These are phyloP conservation scores for Ctenochaetus hawaiiensis DNA, from an alignment of 2,797 vertebrate species.

Conservation along the genomic window DNA sequence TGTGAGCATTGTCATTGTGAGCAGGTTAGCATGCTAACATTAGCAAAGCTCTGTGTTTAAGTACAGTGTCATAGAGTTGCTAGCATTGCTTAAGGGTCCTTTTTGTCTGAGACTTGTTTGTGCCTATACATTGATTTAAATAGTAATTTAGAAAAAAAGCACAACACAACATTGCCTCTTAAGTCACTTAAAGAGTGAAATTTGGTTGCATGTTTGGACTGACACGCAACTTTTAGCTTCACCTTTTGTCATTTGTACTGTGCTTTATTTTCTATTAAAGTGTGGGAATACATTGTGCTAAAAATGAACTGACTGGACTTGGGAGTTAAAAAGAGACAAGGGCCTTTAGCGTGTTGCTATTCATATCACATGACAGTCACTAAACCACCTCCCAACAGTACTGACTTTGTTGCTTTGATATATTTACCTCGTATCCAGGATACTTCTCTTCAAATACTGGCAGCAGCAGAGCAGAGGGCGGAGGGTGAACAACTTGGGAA, in stretches of 20 bases:
- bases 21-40: neutral
- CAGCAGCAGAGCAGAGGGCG: conserved; percentile 49
- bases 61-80: neutral
- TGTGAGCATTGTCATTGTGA: neutral
- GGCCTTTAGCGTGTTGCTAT: conserved; percentile 27
- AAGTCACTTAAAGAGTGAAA: neutral
- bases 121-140: neutral
- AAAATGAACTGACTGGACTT: neutral
- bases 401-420: conserved; percentile 64
- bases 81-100: neutral
- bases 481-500: conserved; percentile 40
- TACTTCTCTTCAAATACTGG: conserved; percentile 60
- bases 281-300: conserved; percentile 1
- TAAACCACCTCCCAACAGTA: conserved; percentile 39
- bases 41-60: neutral
- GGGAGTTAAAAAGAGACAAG: conserved; percentile 10
- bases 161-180: neutral
- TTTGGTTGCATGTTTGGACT: neutral
- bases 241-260: neutral
- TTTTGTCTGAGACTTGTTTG: neutral
- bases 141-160: neutral
- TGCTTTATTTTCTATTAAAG: neutral
- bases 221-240: neutral
- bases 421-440: conserved; percentile 80
- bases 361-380: conserved; percentile 43